Evolutionary conservation across 2,113 vertebrate genomes (phyloP).

Genomic region (Notarius quadriscutis): DNA sequence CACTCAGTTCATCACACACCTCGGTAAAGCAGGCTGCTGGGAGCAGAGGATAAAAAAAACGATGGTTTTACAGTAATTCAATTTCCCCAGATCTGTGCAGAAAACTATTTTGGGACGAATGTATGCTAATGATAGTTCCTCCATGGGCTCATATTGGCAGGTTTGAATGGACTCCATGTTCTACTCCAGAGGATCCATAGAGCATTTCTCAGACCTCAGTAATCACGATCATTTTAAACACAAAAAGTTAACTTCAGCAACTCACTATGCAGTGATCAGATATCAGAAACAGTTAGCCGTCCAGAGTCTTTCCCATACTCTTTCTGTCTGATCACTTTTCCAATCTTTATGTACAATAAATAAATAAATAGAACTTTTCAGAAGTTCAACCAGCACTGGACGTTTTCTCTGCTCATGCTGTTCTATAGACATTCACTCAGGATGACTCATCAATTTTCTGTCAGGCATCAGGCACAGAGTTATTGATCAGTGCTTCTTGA

Average conservation of each 20-base stretch:
- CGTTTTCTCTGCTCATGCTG: neutral
- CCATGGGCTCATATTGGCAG: neutral
- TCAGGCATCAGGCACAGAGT: neutral
- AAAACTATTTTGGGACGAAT: slow-evolving; percentile 14
- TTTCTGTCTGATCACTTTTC: neutral
- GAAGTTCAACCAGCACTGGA: neutral
- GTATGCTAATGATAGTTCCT: neutral
- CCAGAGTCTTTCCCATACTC: neutral
- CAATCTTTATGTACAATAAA: neutral
- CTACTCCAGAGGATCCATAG: neutral
- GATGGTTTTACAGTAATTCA: neutral
- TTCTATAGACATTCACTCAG: slow-evolving; percentile 18
- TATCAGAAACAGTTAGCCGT: neutral
- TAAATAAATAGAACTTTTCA: neutral
- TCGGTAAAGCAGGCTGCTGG: slow-evolving; percentile 6
- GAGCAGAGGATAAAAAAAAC: neutral
- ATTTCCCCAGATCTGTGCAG: slow-evolving; percentile 5
- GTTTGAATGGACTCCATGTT: neutral
- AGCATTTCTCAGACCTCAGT: neutral
- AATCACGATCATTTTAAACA: neutral
- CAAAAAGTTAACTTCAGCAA: neutral
- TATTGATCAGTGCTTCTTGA: slow-evolving; percentile 21
- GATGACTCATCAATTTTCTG: slow-evolving; percentile 18
- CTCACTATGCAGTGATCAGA: neutral
- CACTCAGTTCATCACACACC: slow-evolving; percentile 24